Base-by-base conservation (phyloP, 2,888 invertebrate genomes). In the Acronicta alni region DNA sequence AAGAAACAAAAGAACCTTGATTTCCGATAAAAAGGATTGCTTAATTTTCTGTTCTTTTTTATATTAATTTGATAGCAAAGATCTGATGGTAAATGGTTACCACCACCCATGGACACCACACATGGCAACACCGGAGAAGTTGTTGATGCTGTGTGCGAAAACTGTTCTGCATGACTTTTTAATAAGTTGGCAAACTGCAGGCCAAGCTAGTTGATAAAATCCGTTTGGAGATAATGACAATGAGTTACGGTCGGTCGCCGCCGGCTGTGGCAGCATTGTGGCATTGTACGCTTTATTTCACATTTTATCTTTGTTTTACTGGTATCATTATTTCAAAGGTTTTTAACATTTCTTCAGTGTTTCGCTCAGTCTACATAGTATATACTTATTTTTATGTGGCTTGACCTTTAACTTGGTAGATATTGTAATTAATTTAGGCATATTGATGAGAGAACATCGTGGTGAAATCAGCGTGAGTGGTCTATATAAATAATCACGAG, bases 211-310 rank as follows among this genome's bases (percentile, higher is more conserved):
- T 39, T 56, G 43, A 41, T 60, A 53, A 53, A 60, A 65, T 39
- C 37, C 35, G 55, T 49, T 60, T 70, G n/a, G 53, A 56, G 39
- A 64, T 56, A 53, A 54, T 65, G 66, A 57, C 48, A 23, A 38
- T 53, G 45, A 70, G 41, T 65, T 56, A 69, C 38, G 49, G 46
- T 41, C 44, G 43, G 67, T 56, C 45, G 45, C 48, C 58, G 65
- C 48, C 58, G 65, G n/a, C 35, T 48, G 49, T 49, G 35, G 35
- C 49, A 42, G 53, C 42, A 43, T 18, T 49, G 49, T 39, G 43
- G 45, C 16, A 46, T 32, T 41, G 32, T 37, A 16, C 26, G 32
- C n/a, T 43, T 58, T 54, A 56, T 58, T 45, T 47, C 37, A 42
- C 30, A 30, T 60, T 57, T 68, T 43, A 61, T 30, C 14, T 60